Evolutionary conservation across 2,888 invertebrate genomes (phyloP).

Genomic region (Pyrrhia umbra): DNA sequence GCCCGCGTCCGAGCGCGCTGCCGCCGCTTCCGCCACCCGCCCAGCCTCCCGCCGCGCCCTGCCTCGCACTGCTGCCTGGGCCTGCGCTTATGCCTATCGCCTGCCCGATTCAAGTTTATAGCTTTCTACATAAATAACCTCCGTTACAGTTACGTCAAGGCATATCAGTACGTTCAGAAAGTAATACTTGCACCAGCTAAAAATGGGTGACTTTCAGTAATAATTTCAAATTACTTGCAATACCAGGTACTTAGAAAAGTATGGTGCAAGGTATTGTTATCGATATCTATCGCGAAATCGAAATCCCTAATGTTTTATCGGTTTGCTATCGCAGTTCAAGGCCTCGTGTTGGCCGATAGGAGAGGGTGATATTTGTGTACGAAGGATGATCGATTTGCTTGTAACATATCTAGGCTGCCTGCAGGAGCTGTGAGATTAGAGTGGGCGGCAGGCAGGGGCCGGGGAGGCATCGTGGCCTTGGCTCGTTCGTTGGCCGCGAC

Average conservation of each 20-base stretch:
- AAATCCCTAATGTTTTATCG: conserved; percentile 36
- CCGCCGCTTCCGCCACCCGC: conserved; percentile 69
- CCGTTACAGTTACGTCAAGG: conserved; percentile 27
- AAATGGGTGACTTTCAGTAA: background rate
- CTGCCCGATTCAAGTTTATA: conserved; percentile 31
- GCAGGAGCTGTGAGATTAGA: conserved; percentile 58
- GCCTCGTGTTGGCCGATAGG: conserved; percentile 36
- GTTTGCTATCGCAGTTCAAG: conserved; percentile 46
- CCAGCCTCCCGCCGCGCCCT: conserved; percentile 69
- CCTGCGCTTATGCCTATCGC: conserved; percentile 53
- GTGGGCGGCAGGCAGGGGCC: conserved; percentile 63
- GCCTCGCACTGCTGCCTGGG: conserved; percentile 44
- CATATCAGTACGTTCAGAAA: conserved; percentile 5
- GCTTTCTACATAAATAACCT: conserved; percentile 43
- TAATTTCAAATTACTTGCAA: conserved; percentile 11
- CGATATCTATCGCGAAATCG: conserved; percentile 15
- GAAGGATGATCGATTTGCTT: conserved; percentile 54
- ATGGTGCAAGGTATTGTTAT: conserved; percentile 38
- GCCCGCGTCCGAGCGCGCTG: conserved; percentile 56
- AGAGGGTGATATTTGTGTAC: conserved; percentile 46
- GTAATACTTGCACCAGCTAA: conserved; percentile 5
- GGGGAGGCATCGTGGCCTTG: conserved; percentile 82
- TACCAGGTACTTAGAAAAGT: conserved; percentile 19
- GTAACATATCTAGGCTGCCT: conserved; percentile 52
- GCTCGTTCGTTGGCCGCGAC: conserved; percentile 85